Percentiles rank a stretch among this genome's conserved stretches.
phyloP scores from a whole-genome alignment of 1,140 invertebrate genomes.

The Drosophila trapezifrons region DNA sequence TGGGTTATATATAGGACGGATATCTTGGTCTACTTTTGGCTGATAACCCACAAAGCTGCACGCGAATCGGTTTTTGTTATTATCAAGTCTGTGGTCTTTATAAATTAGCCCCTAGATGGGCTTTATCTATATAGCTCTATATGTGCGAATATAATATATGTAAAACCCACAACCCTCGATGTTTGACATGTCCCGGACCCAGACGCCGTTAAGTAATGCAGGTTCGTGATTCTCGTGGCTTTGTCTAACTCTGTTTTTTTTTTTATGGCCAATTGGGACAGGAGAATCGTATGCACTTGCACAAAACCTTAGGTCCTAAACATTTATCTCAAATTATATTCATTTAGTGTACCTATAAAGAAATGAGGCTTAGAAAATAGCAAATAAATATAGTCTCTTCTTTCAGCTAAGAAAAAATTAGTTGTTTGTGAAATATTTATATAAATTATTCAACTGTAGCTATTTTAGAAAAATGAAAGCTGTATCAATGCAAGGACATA shows the following conservation, averaged over 20 bases:
- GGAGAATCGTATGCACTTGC: constrained; percentile 16
- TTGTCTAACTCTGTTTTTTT: constrained; percentile 11
- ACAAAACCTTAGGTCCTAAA: constrained; percentile 1
- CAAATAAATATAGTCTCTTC: no score
- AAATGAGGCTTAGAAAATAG: no score
- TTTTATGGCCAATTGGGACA: constrained; percentile 4
- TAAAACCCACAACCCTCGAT: not conserved
- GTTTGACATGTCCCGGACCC: constrained; percentile 31
- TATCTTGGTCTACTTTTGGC: not conserved
- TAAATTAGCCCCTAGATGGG: constrained; percentile 9
- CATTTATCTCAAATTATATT: not conserved
- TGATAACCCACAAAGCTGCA: constrained; percentile 15
- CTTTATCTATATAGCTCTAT: constrained; percentile 7
- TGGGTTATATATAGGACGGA: not conserved
- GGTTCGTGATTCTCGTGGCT: constrained; percentile 49
- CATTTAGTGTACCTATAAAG: no score
- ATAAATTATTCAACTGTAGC: no score
- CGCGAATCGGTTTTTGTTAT: not conserved
- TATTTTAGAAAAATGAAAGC: no score
- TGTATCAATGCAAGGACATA: no score
- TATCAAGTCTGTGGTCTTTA: constrained; percentile 1
- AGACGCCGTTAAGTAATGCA: constrained; percentile 38
- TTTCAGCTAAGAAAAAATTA: no score
- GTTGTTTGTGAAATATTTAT: no score
- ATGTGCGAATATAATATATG: not conserved